Evolutionary conservation across 2,797 vertebrate species (phyloP).

Genomic region (Acestrorhynchus altus): DNA sequence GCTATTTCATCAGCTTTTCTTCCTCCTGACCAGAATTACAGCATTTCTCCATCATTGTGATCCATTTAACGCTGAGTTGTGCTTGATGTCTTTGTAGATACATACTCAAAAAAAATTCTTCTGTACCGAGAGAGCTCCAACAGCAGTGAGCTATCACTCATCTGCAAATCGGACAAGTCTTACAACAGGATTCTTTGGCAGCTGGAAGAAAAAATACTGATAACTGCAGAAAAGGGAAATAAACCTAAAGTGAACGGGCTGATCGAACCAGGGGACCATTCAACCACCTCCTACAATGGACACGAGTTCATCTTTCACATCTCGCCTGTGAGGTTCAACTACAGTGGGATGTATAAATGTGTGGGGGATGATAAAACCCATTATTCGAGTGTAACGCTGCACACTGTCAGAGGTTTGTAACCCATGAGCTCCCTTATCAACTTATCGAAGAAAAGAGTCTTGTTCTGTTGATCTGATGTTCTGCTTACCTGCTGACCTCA

Average conservation of each 20-base stretch:
- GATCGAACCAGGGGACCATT: neutral
- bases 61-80: neutral
- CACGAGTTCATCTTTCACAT: conserved; percentile 46
- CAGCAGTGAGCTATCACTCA: conserved; percentile 40
- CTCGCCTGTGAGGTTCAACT: conserved; percentile 51
- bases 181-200: neutral
- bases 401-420: conserved; percentile 45
- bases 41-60: too few species aligned
- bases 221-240: neutral
- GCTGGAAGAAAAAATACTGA: neutral
- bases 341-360: conserved; percentile 45
- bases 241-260: neutral
- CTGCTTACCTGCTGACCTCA: too few species aligned
- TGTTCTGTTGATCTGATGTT: too few species aligned
- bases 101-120: fast-evolving
- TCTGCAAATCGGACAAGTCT: fast-evolving
- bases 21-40: too few species aligned
- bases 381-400: conserved; percentile 18
- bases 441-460: too few species aligned
- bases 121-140: conserved; percentile 46
- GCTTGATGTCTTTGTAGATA: conserved; percentile 3
- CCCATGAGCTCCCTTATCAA: too few species aligned
- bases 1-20: too few species aligned
- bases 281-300: conserved; percentile 22
- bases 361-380: fast-evolving